A percentile compares a stretch with the other conserved stretches of the same genome.
Conservation (phyloP, 1,140 invertebrate genomes). For the Sminthurides bifidus region DNA sequence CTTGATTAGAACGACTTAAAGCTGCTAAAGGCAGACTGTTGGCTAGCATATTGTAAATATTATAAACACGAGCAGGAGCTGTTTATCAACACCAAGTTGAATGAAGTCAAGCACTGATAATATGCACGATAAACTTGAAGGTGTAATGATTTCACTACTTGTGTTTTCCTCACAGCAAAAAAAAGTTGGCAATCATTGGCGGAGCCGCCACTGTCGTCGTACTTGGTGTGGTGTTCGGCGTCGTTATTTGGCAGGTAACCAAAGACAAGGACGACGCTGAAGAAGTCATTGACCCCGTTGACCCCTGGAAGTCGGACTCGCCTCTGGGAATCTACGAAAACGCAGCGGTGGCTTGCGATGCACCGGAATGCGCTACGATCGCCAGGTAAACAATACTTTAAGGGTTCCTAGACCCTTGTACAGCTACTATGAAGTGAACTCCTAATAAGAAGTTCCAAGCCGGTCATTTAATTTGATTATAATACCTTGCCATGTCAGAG, state of each 20-base stretch:
- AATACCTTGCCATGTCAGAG: constrained; percentile 40
- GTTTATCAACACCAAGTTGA: too few species aligned
- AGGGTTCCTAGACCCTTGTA: neutral
- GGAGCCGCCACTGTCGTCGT: too few species aligned
- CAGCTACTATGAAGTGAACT: neutral
- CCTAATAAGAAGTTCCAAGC: neutral
- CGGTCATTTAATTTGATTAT: constrained; percentile 4
- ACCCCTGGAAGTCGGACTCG: constrained; percentile 15
- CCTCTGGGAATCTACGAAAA: constrained; percentile 27
- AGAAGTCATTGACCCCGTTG: neutral
- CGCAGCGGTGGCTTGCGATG: constrained; percentile 35
- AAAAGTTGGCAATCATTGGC: too few species aligned
- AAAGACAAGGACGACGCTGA: neutral
- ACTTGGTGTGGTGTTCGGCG: neutral
- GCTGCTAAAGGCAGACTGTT: too few species aligned
- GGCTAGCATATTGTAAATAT: too few species aligned
- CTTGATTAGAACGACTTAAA: too few species aligned
- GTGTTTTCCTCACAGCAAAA: too few species aligned
- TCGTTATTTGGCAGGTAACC: constrained; percentile 5
- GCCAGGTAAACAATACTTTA: constrained; percentile 32
- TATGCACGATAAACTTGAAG: too few species aligned
- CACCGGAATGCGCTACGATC: constrained; percentile 34
- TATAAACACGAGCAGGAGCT: too few species aligned
- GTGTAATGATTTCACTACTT: too few species aligned
- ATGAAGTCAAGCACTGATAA: too few species aligned